A percentile compares a stretch with the other conserved stretches of the same genome.
Evolutionary conservation across 1,140 invertebrate species (phyloP).

Genomic region (Pseudobourletiella spinata): DNA sequence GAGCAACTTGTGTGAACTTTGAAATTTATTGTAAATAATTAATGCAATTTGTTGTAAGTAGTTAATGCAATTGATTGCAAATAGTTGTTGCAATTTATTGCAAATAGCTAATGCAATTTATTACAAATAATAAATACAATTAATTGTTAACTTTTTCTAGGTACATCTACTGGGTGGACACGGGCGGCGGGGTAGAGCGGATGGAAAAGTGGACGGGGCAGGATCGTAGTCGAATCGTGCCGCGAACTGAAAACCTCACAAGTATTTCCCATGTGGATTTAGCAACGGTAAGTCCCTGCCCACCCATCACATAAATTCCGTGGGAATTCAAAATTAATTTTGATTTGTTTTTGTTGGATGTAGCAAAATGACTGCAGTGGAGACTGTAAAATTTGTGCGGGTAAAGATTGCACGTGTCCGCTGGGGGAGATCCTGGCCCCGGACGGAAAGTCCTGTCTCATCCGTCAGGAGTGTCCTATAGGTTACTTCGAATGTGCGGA

Average conservation of each 20-base stretch:
- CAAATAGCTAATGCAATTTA: too few species aligned
- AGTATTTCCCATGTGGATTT: constrained; percentile 18
- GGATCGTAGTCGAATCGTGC: constrained; percentile 39
- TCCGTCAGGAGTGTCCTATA: constrained; percentile 42
- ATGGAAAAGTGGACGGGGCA: constrained; percentile 53
- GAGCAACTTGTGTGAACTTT: too few species aligned
- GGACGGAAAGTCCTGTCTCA: constrained; percentile 41
- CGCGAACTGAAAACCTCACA: constrained; percentile 36
- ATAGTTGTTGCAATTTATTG: too few species aligned
- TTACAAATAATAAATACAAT: too few species aligned
- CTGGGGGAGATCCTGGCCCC: constrained; percentile 44
- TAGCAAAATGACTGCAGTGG: background rate
- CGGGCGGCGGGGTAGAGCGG: constrained; percentile 59
- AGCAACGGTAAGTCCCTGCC: background rate
- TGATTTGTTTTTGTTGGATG: constrained; percentile 4
- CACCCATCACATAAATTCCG: too few species aligned
- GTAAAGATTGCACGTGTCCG: constrained; percentile 45
- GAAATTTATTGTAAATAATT: too few species aligned
- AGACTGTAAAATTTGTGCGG: constrained; percentile 9
- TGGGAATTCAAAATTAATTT: background rate
- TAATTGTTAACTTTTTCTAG: constrained; percentile 44
- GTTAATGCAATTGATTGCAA: too few species aligned
- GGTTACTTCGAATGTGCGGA: constrained; percentile 43
- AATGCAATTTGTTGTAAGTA: too few species aligned
- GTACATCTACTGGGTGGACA: constrained; percentile 68